phyloP scores from a whole-genome alignment of 2,113 vertebrate species.

The Muscicapa adusta region DNA sequence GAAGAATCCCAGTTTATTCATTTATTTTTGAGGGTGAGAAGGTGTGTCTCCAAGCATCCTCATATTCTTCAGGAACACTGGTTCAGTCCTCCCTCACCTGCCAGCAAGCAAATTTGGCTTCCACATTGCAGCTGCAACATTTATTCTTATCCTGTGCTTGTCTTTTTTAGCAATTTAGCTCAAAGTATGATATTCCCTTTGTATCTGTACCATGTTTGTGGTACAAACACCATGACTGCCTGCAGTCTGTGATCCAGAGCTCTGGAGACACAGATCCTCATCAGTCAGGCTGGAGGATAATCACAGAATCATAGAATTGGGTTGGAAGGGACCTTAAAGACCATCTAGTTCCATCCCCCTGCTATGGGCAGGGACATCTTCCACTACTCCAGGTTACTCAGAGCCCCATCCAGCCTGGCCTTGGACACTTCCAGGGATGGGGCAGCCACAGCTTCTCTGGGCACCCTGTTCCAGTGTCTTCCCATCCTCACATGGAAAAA shows the following conservation, averaged over 20 bases:
- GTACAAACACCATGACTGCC: not conserved
- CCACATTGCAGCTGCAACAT: not conserved
- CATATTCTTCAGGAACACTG: not conserved
- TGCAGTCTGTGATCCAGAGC: not conserved
- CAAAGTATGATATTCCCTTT: not conserved
- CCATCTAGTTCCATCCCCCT: fast-evolving
- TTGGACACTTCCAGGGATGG: not conserved
- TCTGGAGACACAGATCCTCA: not conserved
- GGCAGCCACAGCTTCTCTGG: not conserved
- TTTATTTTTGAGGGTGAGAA: not conserved
- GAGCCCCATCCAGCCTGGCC: not conserved
- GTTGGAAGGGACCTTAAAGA: not conserved
- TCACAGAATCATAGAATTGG: not conserved
- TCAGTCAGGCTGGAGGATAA: not conserved
- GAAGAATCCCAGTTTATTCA: not conserved
- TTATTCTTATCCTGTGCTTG: not conserved
- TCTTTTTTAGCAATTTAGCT: not conserved
- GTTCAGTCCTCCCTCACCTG: not conserved
- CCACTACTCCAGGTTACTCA: not conserved
- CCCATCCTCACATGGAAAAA: not conserved
- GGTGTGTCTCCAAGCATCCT: not conserved
- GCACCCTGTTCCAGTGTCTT: not conserved
- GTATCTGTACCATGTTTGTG: not conserved
- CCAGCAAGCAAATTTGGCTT: not conserved
- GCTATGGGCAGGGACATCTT: not conserved